Evolutionary conservation across 2,113 vertebrate species (phyloP).

Genomic region (Empidonax traillii): DNA sequence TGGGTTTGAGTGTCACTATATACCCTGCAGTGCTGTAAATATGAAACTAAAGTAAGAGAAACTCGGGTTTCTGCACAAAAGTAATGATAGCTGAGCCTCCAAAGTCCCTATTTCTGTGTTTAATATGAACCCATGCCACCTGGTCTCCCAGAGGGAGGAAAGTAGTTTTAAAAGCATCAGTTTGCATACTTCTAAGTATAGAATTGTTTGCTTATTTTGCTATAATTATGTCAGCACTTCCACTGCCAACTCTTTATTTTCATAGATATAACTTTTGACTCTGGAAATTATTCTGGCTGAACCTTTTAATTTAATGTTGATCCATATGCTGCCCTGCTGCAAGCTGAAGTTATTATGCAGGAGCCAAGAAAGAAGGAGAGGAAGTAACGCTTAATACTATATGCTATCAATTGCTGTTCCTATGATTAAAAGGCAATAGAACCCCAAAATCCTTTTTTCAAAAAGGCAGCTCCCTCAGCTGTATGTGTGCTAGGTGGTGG

Average conservation of each 20-base stretch:
- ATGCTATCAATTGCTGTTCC: background rate
- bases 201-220: constrained; percentile 29
- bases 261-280: background rate
- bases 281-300: background rate
- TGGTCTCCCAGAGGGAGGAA: background rate
- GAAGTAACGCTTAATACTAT: background rate
- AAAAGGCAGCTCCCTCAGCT: background rate
- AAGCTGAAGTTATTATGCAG: background rate
- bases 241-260: constrained; percentile 11
- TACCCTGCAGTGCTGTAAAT: constrained; percentile 27
- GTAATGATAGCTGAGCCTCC: constrained; percentile 35
- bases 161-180: constrained; percentile 15
- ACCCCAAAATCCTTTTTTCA: background rate
- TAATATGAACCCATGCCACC: constrained; percentile 3
- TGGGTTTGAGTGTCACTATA: constrained; percentile 21
- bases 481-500: background rate
- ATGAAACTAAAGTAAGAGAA: constrained; percentile 22
- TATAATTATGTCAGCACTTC: constrained; percentile 46
- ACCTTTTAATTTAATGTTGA: constrained; percentile 36
- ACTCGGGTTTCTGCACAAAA: constrained; percentile 14
- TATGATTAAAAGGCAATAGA: background rate
- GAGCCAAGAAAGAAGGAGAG: background rate
- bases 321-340: background rate
- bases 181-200: constrained; percentile 3
- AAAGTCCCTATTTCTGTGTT: constrained; percentile 8